Percentiles rank a stretch among this genome's conserved stretches.
phyloP scores from a whole-genome alignment of 2,888 invertebrate species.

The Cheilosia variabilis region DNA sequence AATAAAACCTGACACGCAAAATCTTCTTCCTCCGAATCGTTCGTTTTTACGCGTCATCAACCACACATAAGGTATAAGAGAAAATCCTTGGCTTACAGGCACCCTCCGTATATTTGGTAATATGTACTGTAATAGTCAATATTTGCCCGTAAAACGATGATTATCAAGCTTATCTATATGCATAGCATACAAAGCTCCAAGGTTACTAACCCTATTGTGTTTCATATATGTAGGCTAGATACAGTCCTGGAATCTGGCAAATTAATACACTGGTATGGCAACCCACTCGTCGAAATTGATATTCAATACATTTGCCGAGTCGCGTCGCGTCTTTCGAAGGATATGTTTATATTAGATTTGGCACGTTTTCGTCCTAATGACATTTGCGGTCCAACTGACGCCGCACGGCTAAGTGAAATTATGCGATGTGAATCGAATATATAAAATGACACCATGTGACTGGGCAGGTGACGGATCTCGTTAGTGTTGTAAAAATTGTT shows the following conservation, averaged over 20 bases:
- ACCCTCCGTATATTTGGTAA: not conserved
- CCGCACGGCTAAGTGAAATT: too few species aligned
- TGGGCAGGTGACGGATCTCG: too few species aligned
- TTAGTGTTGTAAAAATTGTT: too few species aligned
- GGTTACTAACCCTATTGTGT: slow-evolving; percentile 2
- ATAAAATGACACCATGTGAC: too few species aligned
- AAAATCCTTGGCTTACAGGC: not conserved
- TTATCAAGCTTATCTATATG: not conserved
- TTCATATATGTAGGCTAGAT: not conserved
- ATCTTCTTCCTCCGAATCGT: not conserved
- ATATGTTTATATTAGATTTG: not conserved
- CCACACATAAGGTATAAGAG: not conserved
- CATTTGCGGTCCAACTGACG: too few species aligned
- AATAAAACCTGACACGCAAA: not conserved
- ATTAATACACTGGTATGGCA: not conserved
- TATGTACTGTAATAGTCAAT: not conserved
- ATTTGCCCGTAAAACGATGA: not conserved
- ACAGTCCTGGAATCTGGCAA: not conserved
- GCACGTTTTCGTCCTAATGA: too few species aligned
- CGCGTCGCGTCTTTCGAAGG: not conserved
- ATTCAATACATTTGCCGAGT: not conserved
- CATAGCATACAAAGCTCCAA: not conserved
- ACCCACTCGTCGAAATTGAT: not conserved
- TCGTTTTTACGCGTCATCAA: not conserved
- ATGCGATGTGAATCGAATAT: too few species aligned